phyloP scores from a whole-genome alignment of 2,113 vertebrate genomes.

The Atrichornis clamosus region DNA sequence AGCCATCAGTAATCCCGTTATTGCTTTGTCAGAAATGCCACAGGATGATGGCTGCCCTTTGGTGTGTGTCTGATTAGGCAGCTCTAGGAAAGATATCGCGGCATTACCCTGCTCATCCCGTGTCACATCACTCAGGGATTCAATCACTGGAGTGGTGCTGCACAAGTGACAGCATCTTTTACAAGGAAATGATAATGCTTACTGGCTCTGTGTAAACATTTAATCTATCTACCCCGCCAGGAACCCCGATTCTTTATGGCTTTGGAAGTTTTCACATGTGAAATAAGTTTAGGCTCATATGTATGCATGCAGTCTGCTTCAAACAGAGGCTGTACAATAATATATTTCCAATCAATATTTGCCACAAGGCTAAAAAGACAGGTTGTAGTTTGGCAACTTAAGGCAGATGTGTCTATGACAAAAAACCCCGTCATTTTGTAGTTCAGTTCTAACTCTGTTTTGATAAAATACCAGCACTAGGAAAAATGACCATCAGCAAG shows the following conservation, averaged over 20 bases:
- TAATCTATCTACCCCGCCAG: not conserved
- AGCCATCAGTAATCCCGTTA: not conserved
- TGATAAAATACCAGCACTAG: not conserved
- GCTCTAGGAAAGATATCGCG: not conserved
- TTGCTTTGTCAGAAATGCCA: conserved; percentile 23
- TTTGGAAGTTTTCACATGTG: not conserved
- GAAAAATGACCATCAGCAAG: not conserved
- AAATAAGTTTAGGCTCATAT: not conserved
- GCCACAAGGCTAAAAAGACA: not conserved
- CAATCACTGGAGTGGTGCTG: not conserved
- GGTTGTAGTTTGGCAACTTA: not conserved
- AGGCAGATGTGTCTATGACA: not conserved
- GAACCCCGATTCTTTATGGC: not conserved
- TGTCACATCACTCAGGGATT: conserved; percentile 16
- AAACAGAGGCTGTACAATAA: not conserved
- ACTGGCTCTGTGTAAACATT: conserved; percentile 15
- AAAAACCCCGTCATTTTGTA: accelerated
- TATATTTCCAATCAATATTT: not conserved
- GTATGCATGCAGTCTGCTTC: not conserved
- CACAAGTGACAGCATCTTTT: conserved; percentile 4
- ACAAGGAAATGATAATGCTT: not conserved
- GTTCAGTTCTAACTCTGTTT: not conserved
- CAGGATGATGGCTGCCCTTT: conserved; percentile 20
- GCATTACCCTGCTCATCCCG: not conserved
- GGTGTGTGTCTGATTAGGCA: not conserved